These are phyloP conservation scores for Triplophysa rosa DNA, from an alignment of 2,113 vertebrate species.

Conservation along the genomic window DNA sequence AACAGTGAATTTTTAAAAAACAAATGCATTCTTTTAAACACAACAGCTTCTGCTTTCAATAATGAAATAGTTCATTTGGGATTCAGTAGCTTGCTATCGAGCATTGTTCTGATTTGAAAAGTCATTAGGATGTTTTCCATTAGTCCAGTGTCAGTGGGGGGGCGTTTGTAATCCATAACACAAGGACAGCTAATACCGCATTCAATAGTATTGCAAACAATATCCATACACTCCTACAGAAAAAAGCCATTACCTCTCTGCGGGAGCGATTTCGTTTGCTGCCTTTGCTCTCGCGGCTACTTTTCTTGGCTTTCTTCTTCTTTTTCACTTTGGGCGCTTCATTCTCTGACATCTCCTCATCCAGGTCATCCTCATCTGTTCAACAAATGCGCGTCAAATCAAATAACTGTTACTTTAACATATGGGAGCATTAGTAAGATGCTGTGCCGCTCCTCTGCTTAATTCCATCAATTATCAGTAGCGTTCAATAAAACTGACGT, in stretches of 20 bases:
- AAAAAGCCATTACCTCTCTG: conserved; percentile 79
- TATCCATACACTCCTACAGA: background rate
- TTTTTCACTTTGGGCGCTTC: conserved; percentile 96
- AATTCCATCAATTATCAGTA: background rate
- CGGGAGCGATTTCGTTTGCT: conserved; percentile 90
- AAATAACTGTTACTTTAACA: background rate
- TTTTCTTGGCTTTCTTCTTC: conserved; percentile 97
- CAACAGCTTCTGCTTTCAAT: background rate
- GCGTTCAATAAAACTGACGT: background rate
- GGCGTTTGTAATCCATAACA: conserved; percentile 15
- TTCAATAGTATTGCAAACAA: background rate
- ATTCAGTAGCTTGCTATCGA: background rate
- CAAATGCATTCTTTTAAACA: background rate
- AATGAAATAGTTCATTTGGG: background rate
- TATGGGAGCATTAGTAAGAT: background rate
- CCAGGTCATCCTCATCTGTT: conserved; percentile 84
- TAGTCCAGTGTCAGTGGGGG: conserved; percentile 7
- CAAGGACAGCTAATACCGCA: background rate
- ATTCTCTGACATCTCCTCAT: conserved; percentile 92
- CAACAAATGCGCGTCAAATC: background rate
- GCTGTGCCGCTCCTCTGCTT: background rate
- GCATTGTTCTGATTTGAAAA: background rate
- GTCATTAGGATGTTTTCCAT: conserved; percentile 25
- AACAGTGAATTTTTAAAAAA: background rate
- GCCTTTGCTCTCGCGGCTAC: conserved; percentile 84